Base-by-base conservation (phyloP, 2,888 invertebrate genomes). In the Cyclophora punctaria region DNA sequence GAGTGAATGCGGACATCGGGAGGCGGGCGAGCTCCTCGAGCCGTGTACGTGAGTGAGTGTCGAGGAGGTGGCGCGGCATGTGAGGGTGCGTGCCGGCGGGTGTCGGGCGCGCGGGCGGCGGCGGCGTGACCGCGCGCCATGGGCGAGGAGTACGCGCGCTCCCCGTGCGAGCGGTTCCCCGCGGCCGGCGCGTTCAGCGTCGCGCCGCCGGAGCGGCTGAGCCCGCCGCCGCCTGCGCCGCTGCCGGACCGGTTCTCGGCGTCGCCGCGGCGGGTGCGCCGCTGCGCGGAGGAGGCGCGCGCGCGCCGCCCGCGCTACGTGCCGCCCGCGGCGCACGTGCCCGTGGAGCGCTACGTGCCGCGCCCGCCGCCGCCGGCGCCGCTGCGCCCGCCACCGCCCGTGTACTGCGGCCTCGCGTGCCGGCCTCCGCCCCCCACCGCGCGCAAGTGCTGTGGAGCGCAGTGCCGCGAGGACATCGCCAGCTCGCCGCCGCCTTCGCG, bases 321-420 rank as follows among this genome's bases (percentile, higher is more conserved):
- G 59, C 92, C 93, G 33, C 92, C 93, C 4, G 91, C 92, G 55
- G 92, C 92, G 7, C 93, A 93, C 77, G 91, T 92, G 67, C 93
- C 93, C 7, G 92, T 93, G 60, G 93, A 93, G 81, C 90, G 93
- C 64, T 93, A 93, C 75, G 92, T 93, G 61, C 92, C 93, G 50
- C 89, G 91, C 66, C 91, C 89, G 56, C 89, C 89, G 42, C 84
- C 89, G 56, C 89, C 89, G 42, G 83, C 85, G 48, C 85, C 84
- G 61, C 70, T 80, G 63, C 81, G 85, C 45, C 80, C 83, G 47
- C 83, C 83, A 37, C 90, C 89, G 49, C 90, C 90, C 60, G 89
- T 89, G 46, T 91, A 91, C 75, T 90, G 90, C 63, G 89, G 89
- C 59, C 67, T 87, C 73, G 82, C 86, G 61, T 87, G 89, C 73